Base-by-base conservation (phyloP, 2,113 vertebrate genomes). In the Cepphus grylle region DNA sequence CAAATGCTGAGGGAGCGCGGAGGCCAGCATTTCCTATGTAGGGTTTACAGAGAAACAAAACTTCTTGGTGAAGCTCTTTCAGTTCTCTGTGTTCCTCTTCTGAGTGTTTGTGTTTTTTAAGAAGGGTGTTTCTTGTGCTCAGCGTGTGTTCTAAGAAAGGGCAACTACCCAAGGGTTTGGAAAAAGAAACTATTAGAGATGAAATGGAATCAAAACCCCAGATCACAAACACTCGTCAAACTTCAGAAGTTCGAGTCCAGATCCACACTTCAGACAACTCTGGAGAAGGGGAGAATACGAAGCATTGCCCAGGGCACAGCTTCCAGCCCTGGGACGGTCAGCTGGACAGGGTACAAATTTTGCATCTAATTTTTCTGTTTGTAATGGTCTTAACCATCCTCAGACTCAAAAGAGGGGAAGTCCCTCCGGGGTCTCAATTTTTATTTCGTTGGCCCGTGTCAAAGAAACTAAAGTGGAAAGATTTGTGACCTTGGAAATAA, bases 11-110 rank as follows among this genome's bases (percentile, higher is more conserved):
- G 85, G 43, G 74, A 93, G 69, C 3, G 3, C 61, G 52, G 49
- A 65, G 87, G 87, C 94, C 96, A 89, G 76, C 49, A 50, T 84
- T 95, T 94, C 87, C 82, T 95, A 78, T 8, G 63, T 10, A 61
- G 61, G 36, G 40, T 81, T 96, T 88, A 53, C 8, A 86, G 88
- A 86, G 93, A 94, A 96, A 96, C 81, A 96, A 87, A 96, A 95
- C 65, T 56, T 83, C 85, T 82, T 70, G 91, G 78, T 97, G 81
- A 86, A 92, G 81, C 42, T 93, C 50, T 87, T 95, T 92, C 77
- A 81, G 74, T 79, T 91, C 96, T 92, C 80, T 87, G n/a, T 70
- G 53, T 55, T 97, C 71, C 89, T 56, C 12, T 86, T 97, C 81
- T 36, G 58, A 71, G 56, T 84, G 73, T 80, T 78, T 96, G 88